Evolutionary conservation across 2,113 vertebrate genomes (phyloP), one percentile per base, ranked within the genome.

Genomic region (Anolis sagrei): DNA sequence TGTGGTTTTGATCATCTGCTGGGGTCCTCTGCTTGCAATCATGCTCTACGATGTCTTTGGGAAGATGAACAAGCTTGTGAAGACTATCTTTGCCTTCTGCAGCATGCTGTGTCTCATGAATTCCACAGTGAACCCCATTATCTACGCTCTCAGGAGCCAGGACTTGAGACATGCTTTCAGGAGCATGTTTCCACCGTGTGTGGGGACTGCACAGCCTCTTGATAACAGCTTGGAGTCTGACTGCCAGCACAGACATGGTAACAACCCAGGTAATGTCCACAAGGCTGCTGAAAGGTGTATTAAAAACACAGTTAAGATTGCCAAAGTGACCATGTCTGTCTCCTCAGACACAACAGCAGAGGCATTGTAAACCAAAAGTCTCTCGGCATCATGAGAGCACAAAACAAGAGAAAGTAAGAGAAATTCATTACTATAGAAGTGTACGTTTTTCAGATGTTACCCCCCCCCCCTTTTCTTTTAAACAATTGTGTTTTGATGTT

Each of bases 271-370:
- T 79, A 98, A 97, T 1, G 97, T 98, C 90, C 97, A 98, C 92
- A 97, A 98, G 95, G 99, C 98, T 6, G 98, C 99, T 0, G 98
- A 99, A 92, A 99, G 97, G 95, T 99, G 98, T 86, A 99, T 99
- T 95, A 99, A 99, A 96, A 99, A 98, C 97, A 99, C 99, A 92
- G 99, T 99, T 96, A 99, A 99, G 98, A 99, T 99, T 91, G 99
- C 99, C 97, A 99, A 99, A 98, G 98, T 99, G 92, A 99, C 99
- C 90, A 99, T 99, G 97, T 99, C 99, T 87, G 99, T 99, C 88
- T 99, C 99, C 48, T 99, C 98, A n/a, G 99, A 99, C 95, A 99
- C 98, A 2, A 98, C 99, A 85, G 98, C 98, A 7, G 98, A 99
- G 94, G 98, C 99, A 0, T 97, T 99, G 94, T 99, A 97, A 97